These are phyloP conservation scores for Danio kyathit DNA, from an alignment of 2,797 vertebrate species.

Conservation along the genomic window DNA sequence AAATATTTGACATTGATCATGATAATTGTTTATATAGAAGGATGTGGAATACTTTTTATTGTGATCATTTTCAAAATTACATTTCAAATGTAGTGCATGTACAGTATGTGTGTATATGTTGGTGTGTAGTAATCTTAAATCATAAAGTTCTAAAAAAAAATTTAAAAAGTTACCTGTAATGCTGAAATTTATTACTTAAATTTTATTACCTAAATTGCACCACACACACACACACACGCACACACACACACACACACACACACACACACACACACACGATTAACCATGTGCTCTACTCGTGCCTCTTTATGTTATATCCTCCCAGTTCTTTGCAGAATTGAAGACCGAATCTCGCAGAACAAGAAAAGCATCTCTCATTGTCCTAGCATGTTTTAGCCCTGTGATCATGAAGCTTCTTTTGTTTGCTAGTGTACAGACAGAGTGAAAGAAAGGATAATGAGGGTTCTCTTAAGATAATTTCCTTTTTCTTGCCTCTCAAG, in stretches of 20 bases:
- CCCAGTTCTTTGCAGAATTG: not conserved
- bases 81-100: too few relatives aligned
- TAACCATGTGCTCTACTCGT: not conserved
- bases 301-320: not conserved
- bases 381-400: constrained; percentile 38
- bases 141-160: not conserved
- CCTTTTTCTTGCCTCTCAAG: constrained; percentile 38
- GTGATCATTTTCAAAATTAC: too few relatives aligned
- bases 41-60: too few relatives aligned
- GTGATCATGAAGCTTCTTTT: constrained; percentile 38
- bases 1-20: too few relatives aligned
- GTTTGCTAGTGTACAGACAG: constrained; percentile 36
- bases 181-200: not conserved
- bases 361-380: constrained; percentile 19
- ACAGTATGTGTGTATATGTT: too few relatives aligned
- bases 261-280: not conserved
- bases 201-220: not conserved
- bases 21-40: too few relatives aligned
- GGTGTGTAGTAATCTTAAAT: too few relatives aligned
- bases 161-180: not conserved
- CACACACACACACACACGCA: not conserved
- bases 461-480: constrained; percentile 42
- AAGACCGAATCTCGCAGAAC: not conserved
- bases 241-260: not conserved
- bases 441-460: constrained; percentile 28